Conservation (phyloP, 2,113 vertebrate genomes). For the Bombycilla garrulus region DNA sequence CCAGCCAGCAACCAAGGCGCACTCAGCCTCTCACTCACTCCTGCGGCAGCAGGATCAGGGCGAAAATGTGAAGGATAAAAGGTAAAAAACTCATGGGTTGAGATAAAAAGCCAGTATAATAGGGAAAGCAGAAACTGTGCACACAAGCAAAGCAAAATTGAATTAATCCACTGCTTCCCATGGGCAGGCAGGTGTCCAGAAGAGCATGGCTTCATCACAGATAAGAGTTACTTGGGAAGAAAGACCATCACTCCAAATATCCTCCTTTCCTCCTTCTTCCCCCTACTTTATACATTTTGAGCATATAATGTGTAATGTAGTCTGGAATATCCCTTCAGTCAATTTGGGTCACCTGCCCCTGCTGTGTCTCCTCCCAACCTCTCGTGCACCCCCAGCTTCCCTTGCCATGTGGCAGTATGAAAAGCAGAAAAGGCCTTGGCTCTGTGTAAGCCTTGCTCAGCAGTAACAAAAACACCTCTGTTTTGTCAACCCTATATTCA, state of each 20-base stretch:
- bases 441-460: neutral
- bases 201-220: neutral
- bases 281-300: neutral
- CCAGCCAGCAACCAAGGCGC: neutral
- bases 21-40: neutral
- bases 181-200: neutral
- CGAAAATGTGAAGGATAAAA: neutral
- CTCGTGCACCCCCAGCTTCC: fast-evolving
- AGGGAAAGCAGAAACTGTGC: neutral
- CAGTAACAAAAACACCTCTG: neutral
- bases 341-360: neutral
- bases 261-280: neutral
- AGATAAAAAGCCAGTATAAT: neutral
- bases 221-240: neutral
- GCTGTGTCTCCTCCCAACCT: neutral
- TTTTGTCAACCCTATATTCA: neutral
- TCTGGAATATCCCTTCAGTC: neutral
- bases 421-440: neutral
- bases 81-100: neutral
- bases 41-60: neutral
- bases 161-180: neutral
- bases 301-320: too few species aligned
- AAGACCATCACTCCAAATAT: neutral
- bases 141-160: neutral
- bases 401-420: fast-evolving